These are phyloP conservation scores for Miichthys miiuy DNA, from an alignment of 2,797 vertebrate species.

Conservation along the genomic window DNA sequence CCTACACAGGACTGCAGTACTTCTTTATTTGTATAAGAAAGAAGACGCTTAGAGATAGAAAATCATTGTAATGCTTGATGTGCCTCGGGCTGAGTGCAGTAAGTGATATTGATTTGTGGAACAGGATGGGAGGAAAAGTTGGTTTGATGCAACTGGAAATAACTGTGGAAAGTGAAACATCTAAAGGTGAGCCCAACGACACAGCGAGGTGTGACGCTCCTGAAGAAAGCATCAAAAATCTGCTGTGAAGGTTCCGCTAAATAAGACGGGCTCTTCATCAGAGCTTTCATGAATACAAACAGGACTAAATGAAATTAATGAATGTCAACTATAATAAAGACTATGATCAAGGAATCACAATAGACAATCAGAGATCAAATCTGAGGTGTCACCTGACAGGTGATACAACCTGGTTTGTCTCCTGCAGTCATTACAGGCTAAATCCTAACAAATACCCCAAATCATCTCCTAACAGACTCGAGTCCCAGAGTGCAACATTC, in stretches of 20 bases:
- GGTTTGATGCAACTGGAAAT: constrained; percentile 53
- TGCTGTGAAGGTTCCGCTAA: background rate
- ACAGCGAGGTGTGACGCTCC: background rate
- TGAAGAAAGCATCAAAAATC: background rate
- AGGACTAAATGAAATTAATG: background rate
- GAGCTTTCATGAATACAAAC: background rate
- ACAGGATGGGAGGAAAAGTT: constrained; percentile 50
- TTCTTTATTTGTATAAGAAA: constrained; percentile 25
- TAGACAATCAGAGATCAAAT: background rate
- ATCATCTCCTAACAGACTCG: background rate
- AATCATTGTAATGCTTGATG: constrained; percentile 43
- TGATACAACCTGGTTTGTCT: background rate
- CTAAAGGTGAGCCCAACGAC: constrained; percentile 54
- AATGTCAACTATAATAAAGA: background rate
- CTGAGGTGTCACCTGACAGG: background rate
- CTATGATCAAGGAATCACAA: background rate
- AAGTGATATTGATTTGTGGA: constrained; percentile 66
- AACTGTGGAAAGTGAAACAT: constrained; percentile 50
- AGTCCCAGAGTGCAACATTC: background rate
- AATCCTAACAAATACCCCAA: background rate
- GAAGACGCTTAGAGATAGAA: constrained; percentile 28
- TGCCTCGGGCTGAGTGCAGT: constrained; percentile 40
- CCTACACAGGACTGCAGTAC: constrained; percentile 5
- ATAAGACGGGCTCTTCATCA: constrained; percentile 12
- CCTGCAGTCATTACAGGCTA: background rate